Base-by-base conservation (phyloP, 2,888 invertebrate species). In the Drosophila longiperda region DNA sequence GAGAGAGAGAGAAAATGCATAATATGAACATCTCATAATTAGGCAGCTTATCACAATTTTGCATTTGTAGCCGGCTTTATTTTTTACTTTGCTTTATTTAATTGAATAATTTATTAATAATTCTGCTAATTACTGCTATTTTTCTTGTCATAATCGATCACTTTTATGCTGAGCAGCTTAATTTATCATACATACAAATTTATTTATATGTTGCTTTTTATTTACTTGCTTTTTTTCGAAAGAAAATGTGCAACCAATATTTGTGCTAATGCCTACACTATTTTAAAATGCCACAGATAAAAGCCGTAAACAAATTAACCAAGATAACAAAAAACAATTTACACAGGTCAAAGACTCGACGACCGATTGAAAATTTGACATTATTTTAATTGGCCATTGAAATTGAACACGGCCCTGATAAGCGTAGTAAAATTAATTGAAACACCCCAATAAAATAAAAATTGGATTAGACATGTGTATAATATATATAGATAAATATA, bases 21-120 rank as follows among this genome's bases (percentile, higher is more conserved):
- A 76, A 76, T 80, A 77, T 79, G 73, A 79, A 73, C 81, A 79
- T 73, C 73, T 77, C 81, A 73, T 73, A 73, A 72, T 64, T 68
- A 66, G 73, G 68, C 78, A 81, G 78, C 74, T 66, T 71, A 66
- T 77, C 70, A 66, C 78, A 78, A 65, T 60, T 76, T 58, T 58
- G 29, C 38, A 61, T 76, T 73, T 80, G 66, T 58, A 76, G 75
- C 67, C 78, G 74, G 70, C 69, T 67, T 73, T 59, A 6, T 26
- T 71, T 64, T 59, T 52, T 63, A 63, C 60, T 58, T 64, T 60
- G 17, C 48, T 20, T 58, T 65, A 26, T 48, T 40, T 50, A 38
- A 45, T 54, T 62, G 3, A 29, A 49, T 49, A 34, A 36, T 50
- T 11, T 55, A 49, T 23, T 60, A 12, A 57, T 59, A 50, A n/a